Conservation (phyloP, 2,113 vertebrate genomes). For the Leucopsar rothschildi region DNA sequence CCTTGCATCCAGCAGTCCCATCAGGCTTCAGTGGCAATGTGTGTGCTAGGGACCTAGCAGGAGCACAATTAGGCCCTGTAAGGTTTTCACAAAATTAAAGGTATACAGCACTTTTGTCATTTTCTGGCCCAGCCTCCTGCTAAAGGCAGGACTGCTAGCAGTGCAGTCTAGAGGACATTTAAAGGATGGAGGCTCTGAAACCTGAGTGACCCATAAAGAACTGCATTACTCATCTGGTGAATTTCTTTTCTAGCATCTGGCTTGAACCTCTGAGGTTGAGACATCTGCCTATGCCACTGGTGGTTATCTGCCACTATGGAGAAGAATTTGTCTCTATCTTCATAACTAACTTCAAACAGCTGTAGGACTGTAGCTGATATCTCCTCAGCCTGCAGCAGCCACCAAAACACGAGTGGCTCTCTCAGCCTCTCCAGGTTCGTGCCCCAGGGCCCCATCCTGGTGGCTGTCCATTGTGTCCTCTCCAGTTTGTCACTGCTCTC, state of each 20-base stretch:
- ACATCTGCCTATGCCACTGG: background rate
- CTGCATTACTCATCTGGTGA: background rate
- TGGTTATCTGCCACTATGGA: background rate
- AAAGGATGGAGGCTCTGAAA: background rate
- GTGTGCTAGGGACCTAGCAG: background rate
- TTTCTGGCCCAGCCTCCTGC: background rate
- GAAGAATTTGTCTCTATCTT: background rate
- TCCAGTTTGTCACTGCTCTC: background rate
- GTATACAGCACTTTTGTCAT: background rate
- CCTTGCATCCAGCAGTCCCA: background rate
- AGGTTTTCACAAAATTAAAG: background rate
- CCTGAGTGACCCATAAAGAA: background rate
- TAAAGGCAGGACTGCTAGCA: background rate
- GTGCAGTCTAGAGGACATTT: background rate
- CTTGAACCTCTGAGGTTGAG: background rate
- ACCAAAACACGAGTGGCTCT: background rate
- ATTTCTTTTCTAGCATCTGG: background rate
- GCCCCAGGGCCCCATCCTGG: background rate
- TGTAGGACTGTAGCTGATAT: background rate
- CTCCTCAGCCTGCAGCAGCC: background rate
- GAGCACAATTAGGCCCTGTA: background rate
- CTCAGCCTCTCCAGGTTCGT: background rate
- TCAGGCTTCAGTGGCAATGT: background rate
- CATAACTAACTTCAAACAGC: background rate
- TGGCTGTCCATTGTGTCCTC: background rate